Base-by-base conservation (phyloP, 2,113 vertebrate genomes). In the Myocastor coypus region DNA sequence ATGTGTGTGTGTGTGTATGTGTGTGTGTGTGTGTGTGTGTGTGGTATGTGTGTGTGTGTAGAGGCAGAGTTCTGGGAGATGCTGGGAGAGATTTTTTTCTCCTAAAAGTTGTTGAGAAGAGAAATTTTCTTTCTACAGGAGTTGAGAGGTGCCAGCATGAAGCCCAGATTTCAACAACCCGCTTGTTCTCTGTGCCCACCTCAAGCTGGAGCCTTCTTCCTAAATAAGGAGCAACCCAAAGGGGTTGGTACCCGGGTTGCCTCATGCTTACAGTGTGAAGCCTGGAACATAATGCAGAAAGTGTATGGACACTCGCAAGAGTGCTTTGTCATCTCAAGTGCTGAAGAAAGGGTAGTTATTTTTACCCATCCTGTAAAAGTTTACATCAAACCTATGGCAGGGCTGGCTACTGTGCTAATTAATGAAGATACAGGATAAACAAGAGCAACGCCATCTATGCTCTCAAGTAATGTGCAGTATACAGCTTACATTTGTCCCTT, bases 301-400 rank as follows among this genome's bases (percentile, higher is more conserved):
- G 34, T 66, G 61, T 57, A 77, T 7, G 37, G 81, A 46, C 40
- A 40, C 20, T 94, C 83, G 52, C 14, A 11, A 50, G 20, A 73
- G 40, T 55, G 1, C 37, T 64, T 66, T 63, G 42, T 93, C 61
- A 59, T 68, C 19, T 7, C 46, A 82, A 71, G 42, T 73, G 24
- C 59, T 61, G 81, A 71, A 82, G 46, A 85, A 93, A 69, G 81
- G 52, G 37, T 84, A 83, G 52, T 87, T 57, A 84, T 73, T 94
- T 83, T 92, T 91, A 61, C 55, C 26, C 2, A 84, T 68, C 66
- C 0, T 30, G 85, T 71, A 71, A 59, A 57, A 77, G 50, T 91
- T 92, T 83, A 61, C 71, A 78, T 85, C 59, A 69, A 84, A 24
- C 14, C 7, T 42, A 6, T 28, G 42, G 30, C 37, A 22, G 80